Percentiles rank a stretch among this genome's conserved stretches.
These are phyloP conservation scores for Lamellibrachia luymesi DNA, from an alignment of 1,140 invertebrate species.

Conservation along the genomic window DNA sequence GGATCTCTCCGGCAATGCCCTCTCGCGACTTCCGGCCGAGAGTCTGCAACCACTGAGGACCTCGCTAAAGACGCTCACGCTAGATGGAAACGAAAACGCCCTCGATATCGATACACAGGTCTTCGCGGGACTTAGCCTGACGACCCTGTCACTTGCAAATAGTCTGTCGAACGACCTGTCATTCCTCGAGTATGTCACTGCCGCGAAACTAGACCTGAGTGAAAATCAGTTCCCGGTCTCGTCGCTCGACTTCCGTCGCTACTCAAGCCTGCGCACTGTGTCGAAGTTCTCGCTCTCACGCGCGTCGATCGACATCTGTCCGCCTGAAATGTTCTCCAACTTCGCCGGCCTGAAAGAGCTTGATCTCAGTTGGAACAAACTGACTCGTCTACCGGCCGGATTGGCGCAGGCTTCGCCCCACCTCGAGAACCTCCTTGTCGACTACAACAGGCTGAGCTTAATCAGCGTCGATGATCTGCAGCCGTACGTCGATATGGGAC, in stretches of 20 bases:
- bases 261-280: neutral
- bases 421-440: neutral
- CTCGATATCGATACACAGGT: neutral
- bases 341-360: neutral
- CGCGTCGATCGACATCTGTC: neutral
- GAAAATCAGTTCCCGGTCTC: neutral
- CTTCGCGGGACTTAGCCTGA: neutral
- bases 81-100: neutral
- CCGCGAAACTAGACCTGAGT: neutral
- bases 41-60: neutral
- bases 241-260: constrained; percentile 1
- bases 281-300: neutral
- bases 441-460: neutral
- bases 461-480: neutral
- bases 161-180: neutral
- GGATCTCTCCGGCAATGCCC: constrained; percentile 1
- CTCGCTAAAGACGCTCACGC: constrained; percentile 10
- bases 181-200: constrained; percentile 8
- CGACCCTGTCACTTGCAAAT: neutral
- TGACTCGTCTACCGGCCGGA: neutral
- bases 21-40: neutral
- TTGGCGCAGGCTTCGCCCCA: neutral
- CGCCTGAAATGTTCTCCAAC: neutral
- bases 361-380: neutral
- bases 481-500: neutral